These are phyloP conservation scores for Ganaspis sp. DNA, from an alignment of 1,140 invertebrate genomes.

Conservation along the genomic window DNA sequence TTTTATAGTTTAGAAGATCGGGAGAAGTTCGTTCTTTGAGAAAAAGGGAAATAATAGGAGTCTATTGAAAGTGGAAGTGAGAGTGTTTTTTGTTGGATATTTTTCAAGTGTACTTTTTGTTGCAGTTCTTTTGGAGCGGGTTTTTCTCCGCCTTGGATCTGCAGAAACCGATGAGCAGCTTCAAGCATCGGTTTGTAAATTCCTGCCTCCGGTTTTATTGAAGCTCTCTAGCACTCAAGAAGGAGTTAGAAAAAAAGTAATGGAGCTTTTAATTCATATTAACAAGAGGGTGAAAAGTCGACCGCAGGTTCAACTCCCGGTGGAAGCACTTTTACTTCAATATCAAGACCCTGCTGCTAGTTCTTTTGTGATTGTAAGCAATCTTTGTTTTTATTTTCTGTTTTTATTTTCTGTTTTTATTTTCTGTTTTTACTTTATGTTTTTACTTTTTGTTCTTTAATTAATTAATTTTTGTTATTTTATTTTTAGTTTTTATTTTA, in stretches of 20 bases:
- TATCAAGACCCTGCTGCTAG: conserved; percentile 87
- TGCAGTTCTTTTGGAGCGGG: conserved; percentile 89
- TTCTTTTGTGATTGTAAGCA: conserved; percentile 88
- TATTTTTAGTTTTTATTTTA: no score
- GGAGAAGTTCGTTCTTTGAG: conserved; percentile 1
- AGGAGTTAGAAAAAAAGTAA: conserved; percentile 90
- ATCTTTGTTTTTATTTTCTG: conserved; percentile 33
- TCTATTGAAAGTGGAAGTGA: neutral
- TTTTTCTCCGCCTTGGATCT: conserved; percentile 91
- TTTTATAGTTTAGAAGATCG: no score
- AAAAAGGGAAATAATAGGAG: neutral
- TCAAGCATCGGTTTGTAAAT: conserved; percentile 88
- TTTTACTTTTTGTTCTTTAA: no score
- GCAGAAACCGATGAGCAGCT: conserved; percentile 93
- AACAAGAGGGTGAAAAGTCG: conserved; percentile 92
- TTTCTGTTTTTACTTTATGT: no score
- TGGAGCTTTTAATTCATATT: conserved; percentile 95
- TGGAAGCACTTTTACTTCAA: conserved; percentile 88
- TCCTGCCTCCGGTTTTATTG: conserved; percentile 91
- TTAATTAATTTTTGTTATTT: no score
- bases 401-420: conserved; percentile 39
- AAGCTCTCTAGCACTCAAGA: conserved; percentile 92
- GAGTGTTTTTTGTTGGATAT: neutral
- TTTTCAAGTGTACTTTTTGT: conserved; percentile 44
- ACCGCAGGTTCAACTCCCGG: conserved; percentile 88